Percentiles rank a stretch among this genome's conserved stretches.
phyloP scores from a whole-genome alignment of 1,140 invertebrate genomes.

The Trichoplusia ni region DNA sequence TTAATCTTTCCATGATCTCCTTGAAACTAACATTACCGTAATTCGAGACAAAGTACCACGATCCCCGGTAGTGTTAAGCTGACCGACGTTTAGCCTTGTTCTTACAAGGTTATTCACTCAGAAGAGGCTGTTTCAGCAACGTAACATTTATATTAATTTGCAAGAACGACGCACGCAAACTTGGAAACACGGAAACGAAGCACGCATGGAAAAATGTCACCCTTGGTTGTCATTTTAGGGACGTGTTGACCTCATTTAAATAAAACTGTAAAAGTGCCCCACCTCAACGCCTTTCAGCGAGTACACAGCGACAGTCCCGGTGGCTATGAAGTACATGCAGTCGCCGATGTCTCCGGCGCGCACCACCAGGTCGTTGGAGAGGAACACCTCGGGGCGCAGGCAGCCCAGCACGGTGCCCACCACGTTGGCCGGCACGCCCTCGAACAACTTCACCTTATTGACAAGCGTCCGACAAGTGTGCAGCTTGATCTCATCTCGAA shows the following conservation, averaged over 20 bases:
- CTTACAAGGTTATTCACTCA: no score
- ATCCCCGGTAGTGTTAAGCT: no score
- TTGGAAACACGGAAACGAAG: no score
- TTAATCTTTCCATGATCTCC: no score
- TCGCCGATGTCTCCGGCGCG: slow-evolving; percentile 82
- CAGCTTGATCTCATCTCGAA: slow-evolving; percentile 55
- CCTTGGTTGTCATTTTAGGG: neutral
- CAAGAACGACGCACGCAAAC: no score
- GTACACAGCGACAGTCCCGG: slow-evolving; percentile 83
- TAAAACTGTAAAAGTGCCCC: neutral
- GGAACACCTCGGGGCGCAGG: slow-evolving; percentile 56
- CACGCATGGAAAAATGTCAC: no score
- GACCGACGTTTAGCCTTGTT: no score
- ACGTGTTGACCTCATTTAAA: neutral
- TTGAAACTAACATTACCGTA: no score
- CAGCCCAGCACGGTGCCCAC: slow-evolving; percentile 53
- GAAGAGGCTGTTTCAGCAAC: no score
- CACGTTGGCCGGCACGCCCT: slow-evolving; percentile 42
- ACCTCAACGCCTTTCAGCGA: slow-evolving; percentile 83
- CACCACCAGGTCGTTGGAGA: slow-evolving; percentile 71
- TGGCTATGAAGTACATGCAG: slow-evolving; percentile 83
- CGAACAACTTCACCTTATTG: slow-evolving; percentile 47
- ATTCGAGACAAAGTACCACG: no score
- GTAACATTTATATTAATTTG: no score
- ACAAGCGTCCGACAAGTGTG: slow-evolving; percentile 54